Evolutionary conservation across 64 coral and sea anemone genomes (phyloP).

Genomic region (Exaiptasia diaphana): DNA sequence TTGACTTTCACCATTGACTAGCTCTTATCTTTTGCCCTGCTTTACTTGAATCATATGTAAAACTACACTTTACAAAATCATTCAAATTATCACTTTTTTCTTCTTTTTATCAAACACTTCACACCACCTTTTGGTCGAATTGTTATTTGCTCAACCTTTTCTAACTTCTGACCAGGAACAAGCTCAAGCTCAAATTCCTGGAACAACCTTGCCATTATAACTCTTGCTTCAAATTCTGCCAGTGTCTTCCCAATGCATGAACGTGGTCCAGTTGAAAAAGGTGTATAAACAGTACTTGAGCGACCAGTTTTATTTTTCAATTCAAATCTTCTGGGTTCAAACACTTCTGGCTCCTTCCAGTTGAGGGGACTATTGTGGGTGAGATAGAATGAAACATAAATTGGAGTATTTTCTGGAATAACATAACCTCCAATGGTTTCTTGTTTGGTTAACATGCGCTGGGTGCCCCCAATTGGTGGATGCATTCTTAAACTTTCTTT

Average conservation of each 20-base stretch:
- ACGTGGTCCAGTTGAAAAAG: conserved; percentile 66
- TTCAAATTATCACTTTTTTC: too few relatives aligned
- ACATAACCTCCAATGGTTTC: conserved; percentile 49
- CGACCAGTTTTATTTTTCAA: not conserved
- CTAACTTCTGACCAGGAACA: conserved; percentile 34
- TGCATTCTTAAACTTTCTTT: conserved; percentile 80
- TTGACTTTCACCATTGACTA: too few relatives aligned
- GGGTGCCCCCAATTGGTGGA: conserved; percentile 24
- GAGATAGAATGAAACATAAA: conserved; percentile 16
- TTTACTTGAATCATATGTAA: too few relatives aligned
- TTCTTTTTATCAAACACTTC: conserved; percentile 42
- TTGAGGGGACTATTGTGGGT: conserved; percentile 18
- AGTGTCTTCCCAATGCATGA: conserved; percentile 81
- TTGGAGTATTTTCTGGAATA: conserved; percentile 46
- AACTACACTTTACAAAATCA: too few relatives aligned
- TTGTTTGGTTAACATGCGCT: conserved; percentile 14
- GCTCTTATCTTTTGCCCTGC: too few relatives aligned
- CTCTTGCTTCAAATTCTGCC: conserved; percentile 75
- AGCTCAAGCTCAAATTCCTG: conserved; percentile 70
- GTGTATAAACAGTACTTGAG: conserved; percentile 32
- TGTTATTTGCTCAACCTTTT: conserved; percentile 22
- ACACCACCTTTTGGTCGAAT: conserved; percentile 66
- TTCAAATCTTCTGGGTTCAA: conserved; percentile 75
- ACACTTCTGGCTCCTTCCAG: conserved; percentile 59
- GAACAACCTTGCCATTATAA: conserved; percentile 65